phyloP scores from a whole-genome alignment of 2,888 invertebrate genomes.

The Rhamnusium bicolor region DNA sequence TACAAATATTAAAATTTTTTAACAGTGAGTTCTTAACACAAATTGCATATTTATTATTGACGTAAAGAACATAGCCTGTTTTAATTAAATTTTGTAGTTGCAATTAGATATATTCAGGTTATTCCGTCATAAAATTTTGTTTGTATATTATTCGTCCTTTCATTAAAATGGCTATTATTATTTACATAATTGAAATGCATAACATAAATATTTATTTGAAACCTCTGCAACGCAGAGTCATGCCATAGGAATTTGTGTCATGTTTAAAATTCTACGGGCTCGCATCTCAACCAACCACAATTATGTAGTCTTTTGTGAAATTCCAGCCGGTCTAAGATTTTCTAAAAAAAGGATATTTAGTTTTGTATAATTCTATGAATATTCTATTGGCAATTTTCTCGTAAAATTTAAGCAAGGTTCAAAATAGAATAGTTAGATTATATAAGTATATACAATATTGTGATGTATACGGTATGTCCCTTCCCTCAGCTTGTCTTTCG shows the following conservation, averaged over 20 bases:
- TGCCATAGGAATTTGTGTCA: neutral
- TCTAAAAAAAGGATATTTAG: too few species aligned
- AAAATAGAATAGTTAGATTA: too few species aligned
- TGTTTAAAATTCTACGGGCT: slow-evolving; percentile 41
- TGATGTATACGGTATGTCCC: too few species aligned
- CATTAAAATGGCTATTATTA: neutral
- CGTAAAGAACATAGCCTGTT: neutral
- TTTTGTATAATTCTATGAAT: too few species aligned
- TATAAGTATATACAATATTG: too few species aligned
- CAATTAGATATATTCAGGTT: neutral
- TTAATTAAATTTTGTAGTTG: neutral
- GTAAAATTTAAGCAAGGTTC: too few species aligned
- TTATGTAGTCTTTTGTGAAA: neutral
- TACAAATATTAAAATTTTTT: too few species aligned
- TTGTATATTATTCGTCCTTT: neutral
- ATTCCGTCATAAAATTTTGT: neutral
- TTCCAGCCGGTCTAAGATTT: neutral
- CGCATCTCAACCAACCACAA: neutral
- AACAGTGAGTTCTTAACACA: too few species aligned
- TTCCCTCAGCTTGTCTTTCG: too few species aligned
- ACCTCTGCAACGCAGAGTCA: neutral
- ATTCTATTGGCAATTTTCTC: too few species aligned
- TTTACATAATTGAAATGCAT: slow-evolving; percentile 16
- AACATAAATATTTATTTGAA: slow-evolving; percentile 11
- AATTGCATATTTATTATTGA: too few species aligned